Percentiles rank a stretch among this genome's conserved stretches.
Evolutionary conservation across 92 coral and sea anemone genomes (phyloP).

Genomic region (Plumapathes pennacea): DNA sequence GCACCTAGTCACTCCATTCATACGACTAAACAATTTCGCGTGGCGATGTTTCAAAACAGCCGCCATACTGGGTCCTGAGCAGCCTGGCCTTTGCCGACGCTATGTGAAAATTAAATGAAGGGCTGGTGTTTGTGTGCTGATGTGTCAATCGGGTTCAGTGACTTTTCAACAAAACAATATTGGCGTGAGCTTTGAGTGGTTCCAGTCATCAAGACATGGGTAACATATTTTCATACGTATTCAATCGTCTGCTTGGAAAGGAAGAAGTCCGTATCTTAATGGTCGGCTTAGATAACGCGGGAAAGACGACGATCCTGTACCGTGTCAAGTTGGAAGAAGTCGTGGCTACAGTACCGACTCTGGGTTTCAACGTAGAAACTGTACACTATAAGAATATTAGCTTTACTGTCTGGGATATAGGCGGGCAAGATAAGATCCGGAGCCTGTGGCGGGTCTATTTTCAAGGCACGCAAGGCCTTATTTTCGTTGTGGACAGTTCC

Average conservation of each 20-base stretch:
- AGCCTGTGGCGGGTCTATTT: slow-evolving; percentile 94
- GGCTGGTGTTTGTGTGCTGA: no score
- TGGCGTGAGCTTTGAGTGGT: no score
- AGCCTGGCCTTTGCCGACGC: no score
- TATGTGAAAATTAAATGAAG: no score
- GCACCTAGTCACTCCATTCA: no score
- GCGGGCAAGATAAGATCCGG: slow-evolving; percentile 98
- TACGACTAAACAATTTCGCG: no score
- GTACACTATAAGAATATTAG: slow-evolving; percentile 87
- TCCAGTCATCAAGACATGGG: no score
- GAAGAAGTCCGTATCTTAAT: slow-evolving; percentile 92
- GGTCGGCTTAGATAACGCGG: slow-evolving; percentile 97
- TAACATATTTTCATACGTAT: slow-evolving; percentile 68
- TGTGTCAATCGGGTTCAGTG: no score
- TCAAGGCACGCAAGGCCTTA: slow-evolving; percentile 85
- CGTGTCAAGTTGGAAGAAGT: slow-evolving; percentile 86
- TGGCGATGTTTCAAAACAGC: no score
- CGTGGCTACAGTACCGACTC: slow-evolving; percentile 88
- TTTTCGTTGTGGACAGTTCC: slow-evolving; percentile 90
- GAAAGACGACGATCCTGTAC: slow-evolving; percentile 94
- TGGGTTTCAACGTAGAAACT: slow-evolving; percentile 98
- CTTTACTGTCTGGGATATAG: slow-evolving; percentile 98
- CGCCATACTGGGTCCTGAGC: no score
- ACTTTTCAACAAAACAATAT: no score
- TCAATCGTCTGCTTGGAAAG: slow-evolving; percentile 84